phyloP scores from a whole-genome alignment of 2,888 invertebrate genomes.

The Oegoconia quadripuncta region DNA sequence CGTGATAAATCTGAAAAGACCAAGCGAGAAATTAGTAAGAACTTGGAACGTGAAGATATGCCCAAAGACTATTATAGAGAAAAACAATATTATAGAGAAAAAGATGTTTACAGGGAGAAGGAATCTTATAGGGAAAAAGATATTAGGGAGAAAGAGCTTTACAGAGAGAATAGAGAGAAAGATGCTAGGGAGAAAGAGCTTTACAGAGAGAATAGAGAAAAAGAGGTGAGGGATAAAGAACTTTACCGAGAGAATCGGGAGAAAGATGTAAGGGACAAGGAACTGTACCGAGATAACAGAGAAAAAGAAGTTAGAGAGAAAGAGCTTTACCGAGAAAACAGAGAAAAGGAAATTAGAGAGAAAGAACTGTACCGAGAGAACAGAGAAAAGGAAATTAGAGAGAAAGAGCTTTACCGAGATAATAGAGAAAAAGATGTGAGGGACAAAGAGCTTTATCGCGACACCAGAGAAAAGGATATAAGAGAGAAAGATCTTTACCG shows the following conservation, averaged over 20 bases:
- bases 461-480: conserved; percentile 24
- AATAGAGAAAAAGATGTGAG: conserved; percentile 34
- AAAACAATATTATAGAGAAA: conserved; percentile 50
- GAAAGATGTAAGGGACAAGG: conserved; percentile 56
- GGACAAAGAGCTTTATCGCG: conserved; percentile 38
- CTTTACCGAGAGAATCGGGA: conserved; percentile 58
- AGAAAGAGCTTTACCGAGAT: conserved; percentile 42
- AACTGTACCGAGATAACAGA: conserved; percentile 62
- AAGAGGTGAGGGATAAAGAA: conserved; percentile 50
- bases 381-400: conserved; percentile 52
- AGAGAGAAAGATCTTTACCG: conserved; percentile 21
- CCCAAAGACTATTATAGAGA: conserved; percentile 72
- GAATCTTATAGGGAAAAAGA: conserved; percentile 30
- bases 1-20: conserved; percentile 67
- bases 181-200: conserved; percentile 48
- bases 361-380: conserved; percentile 56
- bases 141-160: conserved; percentile 15
- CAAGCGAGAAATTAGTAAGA: conserved; percentile 59
- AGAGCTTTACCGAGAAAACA: conserved; percentile 54
- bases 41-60: conserved; percentile 62
- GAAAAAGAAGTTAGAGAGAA: conserved; percentile 58
- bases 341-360: conserved; percentile 54
- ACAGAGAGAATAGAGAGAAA: conserved; percentile 40
- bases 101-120: conserved; percentile 41
- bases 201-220: conserved; percentile 48